Evolutionary conservation across 2,113 vertebrate species (phyloP).

Genomic region (Ochotona curzoniae): DNA sequence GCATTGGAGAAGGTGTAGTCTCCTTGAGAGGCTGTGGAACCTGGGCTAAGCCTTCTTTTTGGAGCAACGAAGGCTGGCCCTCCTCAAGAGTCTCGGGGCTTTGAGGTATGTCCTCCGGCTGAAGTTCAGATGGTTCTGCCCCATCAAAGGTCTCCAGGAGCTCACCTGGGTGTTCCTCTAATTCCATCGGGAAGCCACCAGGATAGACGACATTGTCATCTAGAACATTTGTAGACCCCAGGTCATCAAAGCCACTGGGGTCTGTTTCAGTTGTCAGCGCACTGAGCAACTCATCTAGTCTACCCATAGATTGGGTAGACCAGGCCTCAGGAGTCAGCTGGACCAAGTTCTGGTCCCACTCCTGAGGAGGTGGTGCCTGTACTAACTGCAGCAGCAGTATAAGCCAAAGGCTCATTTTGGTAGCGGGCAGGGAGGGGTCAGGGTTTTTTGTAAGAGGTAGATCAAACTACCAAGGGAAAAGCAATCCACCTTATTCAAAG

Average conservation of each 20-base stretch:
- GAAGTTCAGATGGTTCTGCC: not conserved
- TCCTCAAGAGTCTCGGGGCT: not conserved
- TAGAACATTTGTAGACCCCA: not conserved
- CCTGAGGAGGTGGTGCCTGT: not conserved
- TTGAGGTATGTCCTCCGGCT: not conserved
- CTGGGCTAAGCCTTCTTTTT: not conserved
- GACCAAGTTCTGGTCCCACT: not conserved
- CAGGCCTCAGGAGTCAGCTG: not conserved
- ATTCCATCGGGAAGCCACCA: too few relatives aligned
- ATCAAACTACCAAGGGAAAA: not conserved
- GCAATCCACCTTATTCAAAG: too few relatives aligned
- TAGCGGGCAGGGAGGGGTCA: too few relatives aligned
- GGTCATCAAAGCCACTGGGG: not conserved
- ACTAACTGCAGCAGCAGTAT: not conserved
- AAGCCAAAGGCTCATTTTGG: too few relatives aligned
- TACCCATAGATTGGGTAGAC: not conserved
- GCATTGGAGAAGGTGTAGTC: too few relatives aligned
- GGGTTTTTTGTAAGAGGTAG: not conserved
- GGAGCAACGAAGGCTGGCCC: not conserved
- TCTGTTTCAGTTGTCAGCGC: not conserved
- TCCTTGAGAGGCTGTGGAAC: too few relatives aligned
- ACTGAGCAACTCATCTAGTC: not conserved
- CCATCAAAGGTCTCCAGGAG: not conserved
- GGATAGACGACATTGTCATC: not conserved
- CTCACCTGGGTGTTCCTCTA: not conserved